phyloP scores from a whole-genome alignment of 2,797 vertebrate species.

The Leuciscus waleckii region DNA sequence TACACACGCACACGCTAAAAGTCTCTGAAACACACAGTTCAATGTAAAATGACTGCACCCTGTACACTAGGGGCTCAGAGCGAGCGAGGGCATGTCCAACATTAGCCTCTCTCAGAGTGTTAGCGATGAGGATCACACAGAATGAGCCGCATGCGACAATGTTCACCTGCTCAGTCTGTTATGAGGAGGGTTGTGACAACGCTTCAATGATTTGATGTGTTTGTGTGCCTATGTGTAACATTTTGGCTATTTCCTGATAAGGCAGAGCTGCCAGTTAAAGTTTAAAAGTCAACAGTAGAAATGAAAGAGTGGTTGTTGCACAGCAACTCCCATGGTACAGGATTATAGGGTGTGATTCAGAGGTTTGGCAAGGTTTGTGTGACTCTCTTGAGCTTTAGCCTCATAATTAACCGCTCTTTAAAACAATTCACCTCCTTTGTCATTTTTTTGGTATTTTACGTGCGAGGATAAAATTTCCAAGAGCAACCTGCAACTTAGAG shows the following conservation, averaged over 20 bases:
- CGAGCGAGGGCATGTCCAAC: conserved; percentile 57
- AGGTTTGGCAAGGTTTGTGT: background rate
- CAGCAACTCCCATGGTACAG: conserved; percentile 23
- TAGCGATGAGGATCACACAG: background rate
- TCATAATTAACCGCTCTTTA: conserved; percentile 40
- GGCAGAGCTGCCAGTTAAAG: conserved; percentile 25
- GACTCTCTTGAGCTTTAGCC: conserved; percentile 47
- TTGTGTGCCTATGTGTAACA: conserved; percentile 46
- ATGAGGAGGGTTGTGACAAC: background rate
- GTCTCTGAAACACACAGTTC: conserved; percentile 35
- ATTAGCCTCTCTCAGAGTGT: conserved; percentile 70
- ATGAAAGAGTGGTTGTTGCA: conserved; percentile 34
- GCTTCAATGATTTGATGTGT: conserved; percentile 41
- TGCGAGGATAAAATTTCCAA: conserved; percentile 31
- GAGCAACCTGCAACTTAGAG: conserved; percentile 39
- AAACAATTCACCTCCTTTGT: background rate
- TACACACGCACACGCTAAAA: background rate
- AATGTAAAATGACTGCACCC: conserved; percentile 15
- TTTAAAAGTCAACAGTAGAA: conserved; percentile 40
- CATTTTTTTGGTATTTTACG: conserved; percentile 23
- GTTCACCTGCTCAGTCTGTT: conserved; percentile 9
- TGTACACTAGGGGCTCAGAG: conserved; percentile 57
- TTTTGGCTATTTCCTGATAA: conserved; percentile 3
- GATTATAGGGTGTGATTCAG: conserved; percentile 38
- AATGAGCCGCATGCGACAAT: conserved; percentile 28